Percentiles rank a stretch among this genome's conserved stretches.
phyloP scores from a whole-genome alignment of 2,113 vertebrate genomes.

The Galemys pyrenaicus region DNA sequence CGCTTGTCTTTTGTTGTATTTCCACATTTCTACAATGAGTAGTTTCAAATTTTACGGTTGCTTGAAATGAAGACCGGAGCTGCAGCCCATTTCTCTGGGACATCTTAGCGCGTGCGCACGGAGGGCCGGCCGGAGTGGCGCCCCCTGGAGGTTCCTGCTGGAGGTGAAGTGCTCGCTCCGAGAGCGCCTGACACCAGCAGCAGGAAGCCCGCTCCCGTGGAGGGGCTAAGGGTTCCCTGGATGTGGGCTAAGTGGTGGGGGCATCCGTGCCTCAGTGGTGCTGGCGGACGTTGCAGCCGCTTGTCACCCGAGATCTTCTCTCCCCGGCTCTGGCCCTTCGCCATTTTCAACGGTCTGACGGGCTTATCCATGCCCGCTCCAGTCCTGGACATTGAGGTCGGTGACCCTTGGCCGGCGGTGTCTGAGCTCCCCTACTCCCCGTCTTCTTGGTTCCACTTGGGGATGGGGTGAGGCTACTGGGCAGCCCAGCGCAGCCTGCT shows the following conservation, averaged over 20 bases:
- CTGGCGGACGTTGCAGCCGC: too few species aligned
- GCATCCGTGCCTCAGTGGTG: rapidly evolving
- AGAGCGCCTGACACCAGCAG: too few species aligned
- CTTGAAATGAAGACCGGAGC: neutral
- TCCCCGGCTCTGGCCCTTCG: neutral
- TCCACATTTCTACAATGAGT: neutral
- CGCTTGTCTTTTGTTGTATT: neutral
- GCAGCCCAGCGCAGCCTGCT: neutral
- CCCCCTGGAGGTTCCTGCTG: neutral
- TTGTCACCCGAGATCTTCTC: neutral
- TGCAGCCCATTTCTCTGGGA: neutral
- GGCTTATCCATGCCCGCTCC: rapidly evolving
- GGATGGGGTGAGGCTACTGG: neutral
- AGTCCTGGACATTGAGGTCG: neutral
- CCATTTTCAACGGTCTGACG: too few species aligned
- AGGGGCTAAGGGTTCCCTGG: too few species aligned
- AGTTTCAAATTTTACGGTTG: neutral
- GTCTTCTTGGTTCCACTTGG: neutral
- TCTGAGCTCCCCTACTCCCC: neutral
- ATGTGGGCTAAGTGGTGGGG: neutral
- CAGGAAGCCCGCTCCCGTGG: too few species aligned
- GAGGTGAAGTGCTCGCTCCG: too few species aligned
- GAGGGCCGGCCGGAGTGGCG: too few species aligned
- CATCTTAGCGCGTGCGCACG: too few species aligned
- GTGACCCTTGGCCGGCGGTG: neutral